A percentile compares a stretch with the other conserved stretches of the same genome.
Evolutionary conservation across 37 sponge, comb jelly and placozoan genomes (phyloP).

Genomic region (Geodia barretti): DNA sequence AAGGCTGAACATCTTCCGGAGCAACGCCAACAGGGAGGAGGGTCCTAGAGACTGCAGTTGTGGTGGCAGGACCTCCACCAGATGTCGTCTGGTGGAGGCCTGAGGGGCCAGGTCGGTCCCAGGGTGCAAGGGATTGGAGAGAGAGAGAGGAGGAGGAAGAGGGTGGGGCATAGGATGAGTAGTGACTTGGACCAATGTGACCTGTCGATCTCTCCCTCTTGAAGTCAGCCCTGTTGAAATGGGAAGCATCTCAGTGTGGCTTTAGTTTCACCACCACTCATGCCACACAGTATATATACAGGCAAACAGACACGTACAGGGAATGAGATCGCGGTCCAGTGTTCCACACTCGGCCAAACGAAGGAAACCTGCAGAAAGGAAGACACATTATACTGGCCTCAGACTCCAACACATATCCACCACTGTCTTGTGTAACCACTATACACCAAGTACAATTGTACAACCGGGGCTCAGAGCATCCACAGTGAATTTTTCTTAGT

Average conservation of each 20-base stretch:
- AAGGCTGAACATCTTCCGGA: neutral
- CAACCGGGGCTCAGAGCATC: neutral
- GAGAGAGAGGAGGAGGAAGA: too few relatives aligned
- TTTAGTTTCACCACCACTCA: too few relatives aligned
- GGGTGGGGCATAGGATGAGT: too few relatives aligned
- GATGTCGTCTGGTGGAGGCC: too few relatives aligned
- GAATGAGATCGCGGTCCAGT: conserved; percentile 70
- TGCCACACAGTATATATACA: neutral
- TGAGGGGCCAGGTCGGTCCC: too few relatives aligned
- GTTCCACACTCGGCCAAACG: conserved; percentile 84
- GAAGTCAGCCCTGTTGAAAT: neutral
- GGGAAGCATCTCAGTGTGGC: too few relatives aligned
- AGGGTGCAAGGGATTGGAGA: too few relatives aligned
- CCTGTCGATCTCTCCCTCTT: neutral
- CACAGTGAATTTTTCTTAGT: too few relatives aligned
- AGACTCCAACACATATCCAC: neutral
- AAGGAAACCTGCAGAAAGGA: conserved; percentile 61
- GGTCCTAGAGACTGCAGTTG: too few relatives aligned
- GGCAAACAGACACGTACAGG: conserved; percentile 32
- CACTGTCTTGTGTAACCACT: neutral
- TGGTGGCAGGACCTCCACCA: too few relatives aligned
- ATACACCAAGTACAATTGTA: neutral
- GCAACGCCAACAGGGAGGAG: neutral
- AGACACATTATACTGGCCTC: neutral
- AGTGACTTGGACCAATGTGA: too few relatives aligned